A percentile compares a stretch with the other conserved stretches of the same genome.
Evolutionary conservation across 2,113 vertebrate genomes (phyloP).

Genomic region (Albula goreensis): DNA sequence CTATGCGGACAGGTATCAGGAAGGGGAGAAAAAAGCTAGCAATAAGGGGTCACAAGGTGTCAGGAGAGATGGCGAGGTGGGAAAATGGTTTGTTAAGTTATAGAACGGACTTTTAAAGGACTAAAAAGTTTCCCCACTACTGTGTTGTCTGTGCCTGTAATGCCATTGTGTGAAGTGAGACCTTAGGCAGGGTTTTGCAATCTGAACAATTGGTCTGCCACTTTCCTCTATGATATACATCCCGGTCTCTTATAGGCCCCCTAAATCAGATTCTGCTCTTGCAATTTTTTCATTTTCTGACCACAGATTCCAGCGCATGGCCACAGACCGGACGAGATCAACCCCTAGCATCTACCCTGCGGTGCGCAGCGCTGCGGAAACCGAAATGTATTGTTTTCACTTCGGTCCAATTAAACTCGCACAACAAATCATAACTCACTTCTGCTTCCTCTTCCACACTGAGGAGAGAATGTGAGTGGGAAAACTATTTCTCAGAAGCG

Average conservation of each 20-base stretch:
- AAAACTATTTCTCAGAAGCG: not conserved
- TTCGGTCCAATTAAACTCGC: constrained; percentile 18
- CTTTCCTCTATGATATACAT: not conserved
- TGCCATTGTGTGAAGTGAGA: not conserved
- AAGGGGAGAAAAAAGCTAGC: not conserved
- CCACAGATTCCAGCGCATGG: constrained; percentile 28
- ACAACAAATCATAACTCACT: not conserved
- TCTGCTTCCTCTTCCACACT: not conserved
- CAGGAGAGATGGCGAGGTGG: not conserved
- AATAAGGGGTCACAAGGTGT: not conserved
- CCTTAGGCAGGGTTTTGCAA: not conserved
- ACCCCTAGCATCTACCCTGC: not conserved
- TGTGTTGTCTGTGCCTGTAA: not conserved
- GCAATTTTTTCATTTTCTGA: not conserved
- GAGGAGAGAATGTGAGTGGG: not conserved
- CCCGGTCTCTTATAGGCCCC: constrained; percentile 20
- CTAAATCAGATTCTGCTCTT: constrained; percentile 32
- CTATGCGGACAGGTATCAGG: not conserved
- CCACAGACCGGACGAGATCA: constrained; percentile 17
- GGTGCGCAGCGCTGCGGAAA: not conserved
- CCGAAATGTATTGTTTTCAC: constrained; percentile 21
- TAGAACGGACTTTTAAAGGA: not conserved
- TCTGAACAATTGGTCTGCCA: not conserved
- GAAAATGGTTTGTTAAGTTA: constrained; percentile 18
- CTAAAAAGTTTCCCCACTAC: not conserved